phyloP scores from a whole-genome alignment of 2,113 vertebrate genomes.

The Forbesichthys papilliferus region DNA sequence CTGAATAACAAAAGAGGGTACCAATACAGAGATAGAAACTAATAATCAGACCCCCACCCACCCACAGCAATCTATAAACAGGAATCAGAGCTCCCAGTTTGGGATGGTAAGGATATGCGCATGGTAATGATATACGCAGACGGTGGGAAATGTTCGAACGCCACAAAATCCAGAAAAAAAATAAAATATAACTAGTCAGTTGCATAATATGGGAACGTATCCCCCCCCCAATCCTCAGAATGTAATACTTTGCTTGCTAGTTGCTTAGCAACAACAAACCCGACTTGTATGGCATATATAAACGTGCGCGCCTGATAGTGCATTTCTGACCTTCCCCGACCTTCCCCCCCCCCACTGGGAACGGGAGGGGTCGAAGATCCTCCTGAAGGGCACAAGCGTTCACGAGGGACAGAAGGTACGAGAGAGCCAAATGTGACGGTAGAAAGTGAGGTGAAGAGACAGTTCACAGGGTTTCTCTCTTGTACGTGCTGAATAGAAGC shows the following conservation, averaged over 20 bases:
- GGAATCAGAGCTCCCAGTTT: conserved; percentile 51
- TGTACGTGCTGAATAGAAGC: conserved; percentile 22
- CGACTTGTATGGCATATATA: conserved; percentile 65
- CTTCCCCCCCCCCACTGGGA: not conserved
- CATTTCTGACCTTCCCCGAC: conserved; percentile 67
- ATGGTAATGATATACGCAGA: conserved; percentile 31
- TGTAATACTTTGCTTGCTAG: conserved; percentile 71
- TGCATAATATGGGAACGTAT: conserved; percentile 63
- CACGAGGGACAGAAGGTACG: not conserved
- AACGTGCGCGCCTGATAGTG: conserved; percentile 59
- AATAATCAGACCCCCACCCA: conserved; percentile 41
- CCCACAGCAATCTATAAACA: conserved; percentile 36
- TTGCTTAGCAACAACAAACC: conserved; percentile 74
- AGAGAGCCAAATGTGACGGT: not conserved
- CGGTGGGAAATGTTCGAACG: conserved; percentile 49
- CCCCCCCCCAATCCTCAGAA: conserved; percentile 32
- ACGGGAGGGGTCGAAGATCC: conserved; percentile 30
- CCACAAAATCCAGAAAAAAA: conserved; percentile 57
- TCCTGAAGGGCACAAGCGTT: conserved; percentile 7
- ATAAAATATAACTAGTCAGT: conserved; percentile 43
- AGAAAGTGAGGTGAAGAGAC: not conserved
- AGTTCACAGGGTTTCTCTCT: conserved; percentile 40
- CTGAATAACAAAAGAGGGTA: conserved; percentile 12
- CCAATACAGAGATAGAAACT: conserved; percentile 39
- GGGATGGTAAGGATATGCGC: conserved; percentile 57